Percentiles rank a stretch among this genome's conserved stretches.
phyloP scores from a whole-genome alignment of 2,888 invertebrate genomes.

The Drosophila borborema region DNA sequence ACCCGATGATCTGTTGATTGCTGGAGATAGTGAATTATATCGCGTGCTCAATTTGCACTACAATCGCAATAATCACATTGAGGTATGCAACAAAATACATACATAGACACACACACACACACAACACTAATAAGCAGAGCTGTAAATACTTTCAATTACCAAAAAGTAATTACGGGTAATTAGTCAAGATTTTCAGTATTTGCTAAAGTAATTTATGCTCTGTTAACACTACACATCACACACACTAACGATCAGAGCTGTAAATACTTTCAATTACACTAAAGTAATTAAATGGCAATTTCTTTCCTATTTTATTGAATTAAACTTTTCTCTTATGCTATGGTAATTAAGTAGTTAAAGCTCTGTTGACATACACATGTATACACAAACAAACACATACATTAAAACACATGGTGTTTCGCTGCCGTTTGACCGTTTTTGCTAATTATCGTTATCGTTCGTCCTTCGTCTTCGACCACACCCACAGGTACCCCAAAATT shows the following conservation, averaged over 20 bases:
- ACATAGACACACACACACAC: slow-evolving; percentile 1
- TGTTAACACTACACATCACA: neutral
- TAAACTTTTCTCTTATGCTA: neutral
- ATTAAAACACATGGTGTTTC: slow-evolving; percentile 44
- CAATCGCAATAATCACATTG: slow-evolving; percentile 93
- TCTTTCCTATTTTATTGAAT: neutral
- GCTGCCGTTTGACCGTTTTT: slow-evolving; percentile 49
- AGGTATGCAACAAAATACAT: slow-evolving; percentile 79
- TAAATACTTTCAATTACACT: slow-evolving; percentile 38
- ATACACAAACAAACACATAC: slow-evolving; percentile 12
- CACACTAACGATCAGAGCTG: slow-evolving; percentile 37
- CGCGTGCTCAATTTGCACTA: slow-evolving; percentile 99
- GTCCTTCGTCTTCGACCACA: slow-evolving; percentile 26
- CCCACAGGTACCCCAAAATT: slow-evolving; percentile 96
- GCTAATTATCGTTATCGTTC: slow-evolving; percentile 40
- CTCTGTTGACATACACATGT: slow-evolving; percentile 38
- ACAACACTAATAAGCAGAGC: slow-evolving; percentile 26
- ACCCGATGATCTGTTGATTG: slow-evolving; percentile 96
- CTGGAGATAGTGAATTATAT: slow-evolving; percentile 98
- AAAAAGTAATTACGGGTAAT: neutral
- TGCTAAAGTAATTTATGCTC: slow-evolving; percentile 2
- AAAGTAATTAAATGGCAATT: slow-evolving; percentile 1
- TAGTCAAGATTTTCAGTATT: neutral
- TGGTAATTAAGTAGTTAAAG: slow-evolving; percentile 25
- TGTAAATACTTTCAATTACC: slow-evolving; percentile 30